Base-by-base conservation (phyloP, 1,140 invertebrate species). In the Eueides isabella region DNA sequence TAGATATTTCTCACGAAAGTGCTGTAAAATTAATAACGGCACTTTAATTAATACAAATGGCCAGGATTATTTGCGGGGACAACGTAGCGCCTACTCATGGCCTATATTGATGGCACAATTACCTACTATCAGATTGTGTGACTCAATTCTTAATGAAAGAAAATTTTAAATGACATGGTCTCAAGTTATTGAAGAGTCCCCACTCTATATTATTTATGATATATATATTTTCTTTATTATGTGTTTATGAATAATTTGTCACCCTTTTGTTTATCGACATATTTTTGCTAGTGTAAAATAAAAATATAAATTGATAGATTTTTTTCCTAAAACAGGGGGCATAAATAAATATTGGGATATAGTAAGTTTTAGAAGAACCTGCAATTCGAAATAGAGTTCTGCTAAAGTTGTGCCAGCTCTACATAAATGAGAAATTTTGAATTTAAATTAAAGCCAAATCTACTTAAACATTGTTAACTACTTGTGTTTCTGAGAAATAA, bases 11-110 rank as follows among this genome's bases (percentile, higher is more conserved):
- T 83, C 86, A 88, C 82, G 86, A 88, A 85, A 81, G 80, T 84
- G 77, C 69, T 80, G 82, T 81, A 74, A 85, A 87, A 88, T 88
- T 88, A 87, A 82, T 81, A 82, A 86, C 79, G 82, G 79, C 80
- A 77, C 81, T 88, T 91, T 89, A 88, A 92, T 92, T 91, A 88
- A 86, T 84, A 88, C 71, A 80, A 87, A 91, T 87, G 83, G 78
- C 77, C 76, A 75, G 69, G 79, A 81, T 80, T 76, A 84, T 79
- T 74, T 72, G 72, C 74, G 77, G 80, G 81, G 79, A 75, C 84
- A 81, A 77, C 67, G 63, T 55, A 74, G 71, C 81, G 74, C 77
- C 79, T 67, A 80, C 78, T 82, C 79, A 80, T 71, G 75, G 67
- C 63, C 75, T 74, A 78, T 76, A 78, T 73, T 70, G 62, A 72